Base-by-base conservation (phyloP, 2,888 invertebrate genomes). In the Coleophora deauratella region DNA sequence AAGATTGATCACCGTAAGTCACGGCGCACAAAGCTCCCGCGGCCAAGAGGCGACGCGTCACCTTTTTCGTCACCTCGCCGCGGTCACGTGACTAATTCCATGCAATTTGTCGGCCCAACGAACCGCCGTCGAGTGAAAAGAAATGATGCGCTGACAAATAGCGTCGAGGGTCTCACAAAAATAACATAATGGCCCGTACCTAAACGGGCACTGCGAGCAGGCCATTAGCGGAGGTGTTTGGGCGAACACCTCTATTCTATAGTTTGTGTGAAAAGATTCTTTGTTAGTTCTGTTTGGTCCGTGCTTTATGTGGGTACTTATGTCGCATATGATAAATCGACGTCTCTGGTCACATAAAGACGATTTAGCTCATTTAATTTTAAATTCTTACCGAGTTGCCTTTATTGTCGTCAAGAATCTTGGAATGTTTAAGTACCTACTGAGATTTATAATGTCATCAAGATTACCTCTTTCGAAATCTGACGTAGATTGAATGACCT, bases 161-260 rank as follows among this genome's bases (percentile, higher is more conserved):
- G 74, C 69, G 71, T 71, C 66, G 78, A 78, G 81, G 77, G 72
- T 67, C 80, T 79, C 68, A 84, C 82, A 81, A 82, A 84, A 84
- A 82, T 84, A 66, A 81, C 69, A 81, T 84, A 84, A 85, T 84
- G 78, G 77, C 59, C 78, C 79, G 66, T 76, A 75, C 80, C 81
- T 77, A 80, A 81, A 71, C 79, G 60, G 74, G 70, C 66, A 69
- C 75, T 70, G 66, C 67, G 74, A 72, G 69, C 60, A 21, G 69
- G 72, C 77, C 81, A 84, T 84, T 84, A 82, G 78, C 59, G 72
- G 79, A 78, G 81, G 72, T 80, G 84, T 84, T 81, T 80, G 85
- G 85, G 84, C 73, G 85, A 84, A 74, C 79, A 73, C 69, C 72
- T 80, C 76, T 72, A 80, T 80, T 81, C 76, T 79, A 74, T 79